These are phyloP conservation scores for Xiphophorus couchianus DNA, from an alignment of 2,113 vertebrate genomes.

Conservation along the genomic window DNA sequence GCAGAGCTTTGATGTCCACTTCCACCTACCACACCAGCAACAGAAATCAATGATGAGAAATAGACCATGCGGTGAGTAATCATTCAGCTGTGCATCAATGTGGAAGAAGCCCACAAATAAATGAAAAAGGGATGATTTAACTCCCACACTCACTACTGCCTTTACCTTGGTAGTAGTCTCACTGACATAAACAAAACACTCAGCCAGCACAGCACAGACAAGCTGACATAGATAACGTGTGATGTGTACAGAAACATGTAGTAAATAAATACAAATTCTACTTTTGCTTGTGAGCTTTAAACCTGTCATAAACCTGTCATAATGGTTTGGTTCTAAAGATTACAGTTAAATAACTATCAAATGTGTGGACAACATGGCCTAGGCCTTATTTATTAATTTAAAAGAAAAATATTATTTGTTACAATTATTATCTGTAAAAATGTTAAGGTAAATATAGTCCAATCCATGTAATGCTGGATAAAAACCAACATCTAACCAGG, in stretches of 20 bases:
- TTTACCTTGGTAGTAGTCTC: slow-evolving; percentile 9
- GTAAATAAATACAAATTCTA: not conserved
- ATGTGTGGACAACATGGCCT: not conserved
- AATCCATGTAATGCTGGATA: not conserved
- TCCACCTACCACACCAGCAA: not conserved
- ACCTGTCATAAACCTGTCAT: not conserved
- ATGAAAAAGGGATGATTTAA: too few relatives aligned
- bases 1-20: not conserved
- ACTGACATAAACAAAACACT: slow-evolving; percentile 34
- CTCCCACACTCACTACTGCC: not conserved
- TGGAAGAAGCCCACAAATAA: too few relatives aligned
- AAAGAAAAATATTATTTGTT: not conserved
- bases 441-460: not conserved
- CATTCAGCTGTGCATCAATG: not conserved
- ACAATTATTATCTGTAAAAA: not conserved
- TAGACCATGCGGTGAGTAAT: not conserved
- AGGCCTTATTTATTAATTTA: not conserved
- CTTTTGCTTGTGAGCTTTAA: not conserved
- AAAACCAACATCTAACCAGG: not conserved
- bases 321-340: slow-evolving; percentile 24
- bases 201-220: slow-evolving; percentile 52
- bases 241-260: slow-evolving; percentile 36
- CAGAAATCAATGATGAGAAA: not conserved
- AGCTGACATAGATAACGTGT: slow-evolving; percentile 66
- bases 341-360: not conserved